These are phyloP conservation scores for Atopsyche davidsoni DNA, from an alignment of 1,140 invertebrate species.

Conservation along the genomic window DNA sequence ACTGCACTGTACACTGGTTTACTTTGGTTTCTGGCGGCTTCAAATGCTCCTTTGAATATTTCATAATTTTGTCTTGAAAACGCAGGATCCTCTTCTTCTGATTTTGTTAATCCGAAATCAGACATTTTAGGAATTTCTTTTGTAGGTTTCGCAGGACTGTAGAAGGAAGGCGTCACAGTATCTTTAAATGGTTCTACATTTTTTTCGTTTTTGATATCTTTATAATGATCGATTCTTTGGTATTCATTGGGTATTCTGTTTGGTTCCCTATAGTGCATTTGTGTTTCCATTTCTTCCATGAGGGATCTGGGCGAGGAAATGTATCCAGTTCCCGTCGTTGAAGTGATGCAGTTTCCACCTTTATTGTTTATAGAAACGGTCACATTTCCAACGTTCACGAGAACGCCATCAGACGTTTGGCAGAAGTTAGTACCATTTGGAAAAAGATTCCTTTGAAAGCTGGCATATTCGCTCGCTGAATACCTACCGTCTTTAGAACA, in stretches of 20 bases:
- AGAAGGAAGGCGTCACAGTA: neutral
- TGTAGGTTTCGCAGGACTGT: neutral
- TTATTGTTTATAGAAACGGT: constrained; percentile 67
- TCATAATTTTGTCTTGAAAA: constrained; percentile 49
- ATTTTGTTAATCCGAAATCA: constrained; percentile 40
- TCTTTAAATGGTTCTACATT: neutral
- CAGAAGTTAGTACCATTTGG: constrained; percentile 45
- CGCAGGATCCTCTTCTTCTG: constrained; percentile 6
- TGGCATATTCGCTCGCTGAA: constrained; percentile 25
- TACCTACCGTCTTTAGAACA: constrained; percentile 9
- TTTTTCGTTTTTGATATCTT: neutral
- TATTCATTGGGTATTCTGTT: constrained; percentile 3
- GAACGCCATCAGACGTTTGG: constrained; percentile 49
- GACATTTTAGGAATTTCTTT: constrained; percentile 19
- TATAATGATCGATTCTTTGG: neutral
- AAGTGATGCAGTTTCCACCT: constrained; percentile 66
- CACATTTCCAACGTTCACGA: constrained; percentile 69
- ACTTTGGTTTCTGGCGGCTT: constrained; percentile 43
- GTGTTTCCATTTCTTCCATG: constrained; percentile 10
- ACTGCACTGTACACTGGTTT: constrained; percentile 10
- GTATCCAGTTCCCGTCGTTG: constrained; percentile 55
- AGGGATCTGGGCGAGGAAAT: constrained; percentile 20
- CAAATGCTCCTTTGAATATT: constrained; percentile 52
- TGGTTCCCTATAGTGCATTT: constrained; percentile 11
- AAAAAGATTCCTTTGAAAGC: constrained; percentile 38